These are phyloP conservation scores for Trichechus manatus DNA, from an alignment of 2,113 vertebrate species.

Conservation along the genomic window DNA sequence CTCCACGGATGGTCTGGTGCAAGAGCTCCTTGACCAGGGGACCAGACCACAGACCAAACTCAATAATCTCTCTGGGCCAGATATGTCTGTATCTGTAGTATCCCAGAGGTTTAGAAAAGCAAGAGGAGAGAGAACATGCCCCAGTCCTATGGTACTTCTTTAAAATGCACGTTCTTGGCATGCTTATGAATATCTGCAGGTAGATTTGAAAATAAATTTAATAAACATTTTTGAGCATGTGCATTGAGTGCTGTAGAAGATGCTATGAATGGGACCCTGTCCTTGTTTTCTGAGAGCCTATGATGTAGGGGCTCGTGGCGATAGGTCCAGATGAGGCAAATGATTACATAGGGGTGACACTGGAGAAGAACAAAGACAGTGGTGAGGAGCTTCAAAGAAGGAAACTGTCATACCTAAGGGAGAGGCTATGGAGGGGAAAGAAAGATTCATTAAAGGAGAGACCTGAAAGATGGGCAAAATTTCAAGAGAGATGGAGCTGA, in stretches of 20 bases:
- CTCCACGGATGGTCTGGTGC: background rate
- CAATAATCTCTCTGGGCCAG: background rate
- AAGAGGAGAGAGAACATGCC: background rate
- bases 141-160: background rate
- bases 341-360: background rate
- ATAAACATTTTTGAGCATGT: background rate
- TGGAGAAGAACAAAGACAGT: background rate
- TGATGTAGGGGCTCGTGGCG: background rate
- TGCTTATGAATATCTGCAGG: background rate
- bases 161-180: background rate
- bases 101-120: background rate
- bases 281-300: background rate
- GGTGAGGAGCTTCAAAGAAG: background rate
- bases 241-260: background rate
- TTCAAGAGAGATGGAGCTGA: background rate
- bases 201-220: background rate
- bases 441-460: background rate
- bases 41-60: background rate
- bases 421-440: background rate
- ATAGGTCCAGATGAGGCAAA: background rate
- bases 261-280: background rate
- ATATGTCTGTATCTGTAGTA: background rate
- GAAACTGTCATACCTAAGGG: background rate
- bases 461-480: background rate
- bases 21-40: background rate